Conservation (phyloP, 2,113 vertebrate genomes). For the Periophthalmodon schlosseri region DNA sequence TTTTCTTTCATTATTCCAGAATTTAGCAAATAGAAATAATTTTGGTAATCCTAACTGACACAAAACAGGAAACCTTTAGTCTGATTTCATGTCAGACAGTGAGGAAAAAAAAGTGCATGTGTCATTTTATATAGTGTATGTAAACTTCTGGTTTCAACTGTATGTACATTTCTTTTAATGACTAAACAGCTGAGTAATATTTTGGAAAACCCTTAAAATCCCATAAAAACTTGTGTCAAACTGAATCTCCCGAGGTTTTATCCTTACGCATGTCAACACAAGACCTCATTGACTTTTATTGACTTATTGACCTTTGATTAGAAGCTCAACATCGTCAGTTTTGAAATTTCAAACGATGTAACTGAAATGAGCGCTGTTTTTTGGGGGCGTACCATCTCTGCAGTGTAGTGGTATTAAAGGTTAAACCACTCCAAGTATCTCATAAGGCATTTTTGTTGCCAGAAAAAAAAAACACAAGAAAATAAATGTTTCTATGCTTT, state of each 20-base stretch:
- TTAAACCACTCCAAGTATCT: background rate
- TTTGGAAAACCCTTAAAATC: background rate
- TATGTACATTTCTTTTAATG: no score
- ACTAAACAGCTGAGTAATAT: background rate
- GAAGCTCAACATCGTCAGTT: no score
- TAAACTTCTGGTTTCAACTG: no score
- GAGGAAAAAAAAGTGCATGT: no score
- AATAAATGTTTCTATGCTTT: background rate
- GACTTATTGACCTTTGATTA: background rate
- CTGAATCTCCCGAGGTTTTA: background rate
- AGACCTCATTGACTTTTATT: conserved; percentile 2
- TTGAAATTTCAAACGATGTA: background rate
- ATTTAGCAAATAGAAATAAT: no score
- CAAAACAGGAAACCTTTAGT: no score
- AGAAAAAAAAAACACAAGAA: background rate
- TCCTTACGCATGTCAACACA: background rate
- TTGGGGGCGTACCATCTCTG: background rate
- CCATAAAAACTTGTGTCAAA: background rate
- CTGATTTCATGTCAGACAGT: no score
- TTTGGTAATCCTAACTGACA: no score
- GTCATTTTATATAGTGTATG: no score
- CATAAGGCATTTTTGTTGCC: background rate
- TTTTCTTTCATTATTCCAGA: no score
- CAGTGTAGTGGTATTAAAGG: background rate
- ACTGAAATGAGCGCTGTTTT: background rate